Evolutionary conservation across 1,140 invertebrate species (phyloP), one percentile per base, ranked within the genome.

Genomic region (Trissolcus basalis): DNA sequence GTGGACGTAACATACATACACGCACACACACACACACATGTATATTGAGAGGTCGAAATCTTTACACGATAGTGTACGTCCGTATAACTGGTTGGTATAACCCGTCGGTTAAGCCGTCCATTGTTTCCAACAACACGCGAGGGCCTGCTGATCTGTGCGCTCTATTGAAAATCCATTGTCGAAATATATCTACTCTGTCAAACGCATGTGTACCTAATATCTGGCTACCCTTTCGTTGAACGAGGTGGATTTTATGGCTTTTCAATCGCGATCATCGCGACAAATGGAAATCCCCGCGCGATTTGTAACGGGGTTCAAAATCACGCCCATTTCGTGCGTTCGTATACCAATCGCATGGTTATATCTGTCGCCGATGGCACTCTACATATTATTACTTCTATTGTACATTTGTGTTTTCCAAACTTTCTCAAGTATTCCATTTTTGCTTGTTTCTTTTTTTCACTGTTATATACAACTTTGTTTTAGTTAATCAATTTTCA

Each of bases 151-250:
- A 85, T 85, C 82, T 81, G 81, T 83, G 73, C 81, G 72, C 78
- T 81, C 82, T 81, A 86, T 85, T 84, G 83, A 85, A 86, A 85
- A 84, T 83, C 84, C 83, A 86, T 86, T 84, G 83, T 84, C 82
- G 79, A 83, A 84, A 85, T 86, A 86, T 84, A 86, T 85, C 84
- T 86, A 84, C 80, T 86, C 84, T 86, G 84, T 86, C 84, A 86
- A 86, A 86, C 83, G 84, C 84, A 86, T 84, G 78, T 82, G 82
- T 85, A 83, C 82, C 80, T 85, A 27, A 84, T 82, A 85, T 85
- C 84, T 82, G 84, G 82, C 84, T 85, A 85, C 84, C 84, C 84
- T 86, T 86, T 86, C 83, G 82, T 80, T 80, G 64, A 54, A 76
- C 81, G 77, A 81, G 79, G 81, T 82, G 79, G 81, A 84, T 83